phyloP scores from a whole-genome alignment of 2,888 invertebrate species.

The Acholoe squamosa region DNA sequence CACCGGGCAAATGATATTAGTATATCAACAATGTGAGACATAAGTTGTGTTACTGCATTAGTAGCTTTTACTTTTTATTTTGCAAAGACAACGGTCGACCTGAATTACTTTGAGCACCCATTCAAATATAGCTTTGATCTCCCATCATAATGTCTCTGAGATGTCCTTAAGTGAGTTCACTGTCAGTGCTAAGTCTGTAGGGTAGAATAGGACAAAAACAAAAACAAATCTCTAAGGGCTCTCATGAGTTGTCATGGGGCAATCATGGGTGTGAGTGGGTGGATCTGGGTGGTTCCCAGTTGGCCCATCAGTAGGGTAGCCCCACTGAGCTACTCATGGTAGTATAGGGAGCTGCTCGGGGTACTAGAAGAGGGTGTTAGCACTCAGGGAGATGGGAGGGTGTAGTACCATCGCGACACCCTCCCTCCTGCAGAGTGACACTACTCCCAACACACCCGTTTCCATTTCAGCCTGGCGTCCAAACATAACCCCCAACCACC shows the following conservation, averaged over 20 bases:
- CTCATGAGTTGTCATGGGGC: conserved; percentile 11
- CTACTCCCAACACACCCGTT: neutral
- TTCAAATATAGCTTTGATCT: conserved; percentile 6
- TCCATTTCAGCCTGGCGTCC: neutral
- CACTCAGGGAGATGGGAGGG: neutral
- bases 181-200: too few relatives aligned
- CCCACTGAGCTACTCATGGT: too few relatives aligned
- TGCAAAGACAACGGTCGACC: neutral
- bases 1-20: neutral
- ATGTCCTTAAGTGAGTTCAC: too few relatives aligned
- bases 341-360: too few relatives aligned
- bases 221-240: neutral
- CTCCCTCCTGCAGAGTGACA: neutral
- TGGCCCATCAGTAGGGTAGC: too few relatives aligned
- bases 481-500: neutral
- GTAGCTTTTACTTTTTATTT: neutral
- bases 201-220: neutral
- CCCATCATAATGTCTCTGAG: neutral
- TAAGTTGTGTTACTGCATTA: neutral
- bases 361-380: neutral
- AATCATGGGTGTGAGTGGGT: neutral
- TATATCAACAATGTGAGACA: neutral
- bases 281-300: neutral
- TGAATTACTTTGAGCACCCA: neutral
- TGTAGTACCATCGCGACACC: neutral